These are phyloP conservation scores for Scartelaos histophorus DNA, from an alignment of 2,113 vertebrate genomes.

Conservation along the genomic window DNA sequence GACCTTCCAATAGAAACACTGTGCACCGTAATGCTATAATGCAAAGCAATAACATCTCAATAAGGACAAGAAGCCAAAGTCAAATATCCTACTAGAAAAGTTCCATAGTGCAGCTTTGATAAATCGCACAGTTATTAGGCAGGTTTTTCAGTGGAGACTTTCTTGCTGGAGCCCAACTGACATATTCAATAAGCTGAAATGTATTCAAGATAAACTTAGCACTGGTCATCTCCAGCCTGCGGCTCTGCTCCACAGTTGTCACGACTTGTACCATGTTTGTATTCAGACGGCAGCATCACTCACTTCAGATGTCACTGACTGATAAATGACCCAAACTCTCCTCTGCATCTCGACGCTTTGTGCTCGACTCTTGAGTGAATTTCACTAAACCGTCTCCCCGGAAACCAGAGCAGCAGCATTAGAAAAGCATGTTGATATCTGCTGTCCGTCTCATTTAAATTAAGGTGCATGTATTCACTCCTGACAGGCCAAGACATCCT, in stretches of 20 bases:
- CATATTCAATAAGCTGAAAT: conserved; percentile 25
- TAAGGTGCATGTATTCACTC: conserved; percentile 14
- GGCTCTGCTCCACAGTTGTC: conserved; percentile 5
- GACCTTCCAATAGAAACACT: no score
- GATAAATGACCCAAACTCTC: conserved; percentile 49
- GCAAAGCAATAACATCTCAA: no score
- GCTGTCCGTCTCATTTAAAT: conserved; percentile 19
- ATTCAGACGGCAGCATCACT: conserved; percentile 15
- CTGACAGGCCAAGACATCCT: conserved; percentile 18
- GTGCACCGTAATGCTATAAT: no score
- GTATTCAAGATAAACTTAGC: conserved; percentile 2
- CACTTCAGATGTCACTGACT: conserved; percentile 32
- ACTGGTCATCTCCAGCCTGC: not conserved
- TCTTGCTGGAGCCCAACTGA: no score
- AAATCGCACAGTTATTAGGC: no score
- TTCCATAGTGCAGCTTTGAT: no score
- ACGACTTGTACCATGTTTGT: conserved; percentile 16
- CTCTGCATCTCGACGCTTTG: conserved; percentile 32
- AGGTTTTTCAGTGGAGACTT: no score
- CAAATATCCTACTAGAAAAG: no score
- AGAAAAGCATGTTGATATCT: conserved; percentile 16
- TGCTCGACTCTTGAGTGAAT: conserved; percentile 35
- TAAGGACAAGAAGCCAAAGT: no score
- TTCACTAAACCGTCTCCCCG: conserved; percentile 8
- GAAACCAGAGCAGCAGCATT: conserved; percentile 17